Evolutionary conservation across 2,113 vertebrate genomes (phyloP), one percentile per base, ranked within the genome.

Genomic region (Podilymbus podiceps): DNA sequence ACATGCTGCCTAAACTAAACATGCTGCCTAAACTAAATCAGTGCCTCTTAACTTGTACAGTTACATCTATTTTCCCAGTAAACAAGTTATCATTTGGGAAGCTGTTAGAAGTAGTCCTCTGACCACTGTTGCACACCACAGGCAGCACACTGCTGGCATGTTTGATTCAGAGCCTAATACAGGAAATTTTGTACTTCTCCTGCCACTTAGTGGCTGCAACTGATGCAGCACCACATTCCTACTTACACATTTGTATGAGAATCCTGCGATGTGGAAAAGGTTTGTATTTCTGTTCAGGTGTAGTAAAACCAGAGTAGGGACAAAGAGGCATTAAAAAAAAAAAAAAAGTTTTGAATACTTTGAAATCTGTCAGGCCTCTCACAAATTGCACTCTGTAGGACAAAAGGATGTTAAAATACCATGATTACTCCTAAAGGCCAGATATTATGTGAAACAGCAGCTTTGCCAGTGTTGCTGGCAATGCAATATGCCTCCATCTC

Each of bases 201-300:
- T 97, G 96, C 95, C 97, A 68, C 91, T 76, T 85, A 96, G 96
- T 75, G 97, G 96, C 86, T 63, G 85, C 73, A 85, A 74, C 50
- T 66, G 67, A 44, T 74, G 78, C 81, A 83, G 91, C 94, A 87
- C 42, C 69, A 31, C n/a, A 50, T 22, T 38, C 8, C 52, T 14
- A 8, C 64, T 50, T n/a, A 5, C 12, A 21, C 44, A 12, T 72
- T 31, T 2, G 0, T 59, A 30, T 78, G 28, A 58, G 25, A 64
- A 30, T 11, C 35, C 9, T 15, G 74, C 0, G 5, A 20, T 23
- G 31, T 2, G 9, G 20, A 78, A 27, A 6, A 66, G 46, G 13
- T 23, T 47, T 52, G 0, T 66, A 5, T 46, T 87, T 89, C 84
- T 7, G 1, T 50, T 67, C 42, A 42, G 19, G 17, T 15, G 15